These are phyloP conservation scores for Himalopsyche tibetana DNA, from an alignment of 2,888 invertebrate genomes.

Conservation along the genomic window DNA sequence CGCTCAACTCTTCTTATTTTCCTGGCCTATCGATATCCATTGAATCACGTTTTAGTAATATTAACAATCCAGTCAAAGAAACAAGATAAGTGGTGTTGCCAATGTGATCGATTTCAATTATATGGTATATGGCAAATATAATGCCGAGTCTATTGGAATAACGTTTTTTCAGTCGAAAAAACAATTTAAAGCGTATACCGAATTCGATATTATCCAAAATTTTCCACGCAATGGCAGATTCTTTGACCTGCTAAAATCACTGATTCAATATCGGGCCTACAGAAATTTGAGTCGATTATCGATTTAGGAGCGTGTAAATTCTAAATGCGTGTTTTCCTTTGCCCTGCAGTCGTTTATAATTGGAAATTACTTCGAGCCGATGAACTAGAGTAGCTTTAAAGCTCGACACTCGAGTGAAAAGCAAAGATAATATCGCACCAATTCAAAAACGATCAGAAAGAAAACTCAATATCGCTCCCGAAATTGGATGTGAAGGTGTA, in stretches of 20 bases:
- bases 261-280: not conserved
- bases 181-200: too few relatives aligned
- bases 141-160: too few relatives aligned
- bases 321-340: conserved; percentile 40
- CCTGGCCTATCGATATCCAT: too few relatives aligned
- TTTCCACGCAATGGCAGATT: too few relatives aligned
- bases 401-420: conserved; percentile 26
- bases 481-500: conserved; percentile 34
- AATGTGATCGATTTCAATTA: too few relatives aligned
- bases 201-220: too few relatives aligned
- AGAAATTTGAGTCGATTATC: conserved; percentile 30
- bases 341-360: conserved; percentile 20
- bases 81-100: too few relatives aligned
- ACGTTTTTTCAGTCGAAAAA: too few relatives aligned
- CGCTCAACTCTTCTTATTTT: too few relatives aligned
- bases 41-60: too few relatives aligned
- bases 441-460: conserved; percentile 37
- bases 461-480: conserved; percentile 10
- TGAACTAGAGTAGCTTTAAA: conserved; percentile 37
- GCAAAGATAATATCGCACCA: conserved; percentile 34
- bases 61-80: too few relatives aligned
- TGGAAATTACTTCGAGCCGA: conserved; percentile 38
- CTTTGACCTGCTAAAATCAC: conserved; percentile 2
- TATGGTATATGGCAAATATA: too few relatives aligned
- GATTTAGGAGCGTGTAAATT: conserved; percentile 7